A percentile compares a stretch with the other conserved stretches of the same genome.
These are phyloP conservation scores for Iselma pallidipennis DNA, from an alignment of 2,888 invertebrate genomes.

Conservation along the genomic window DNA sequence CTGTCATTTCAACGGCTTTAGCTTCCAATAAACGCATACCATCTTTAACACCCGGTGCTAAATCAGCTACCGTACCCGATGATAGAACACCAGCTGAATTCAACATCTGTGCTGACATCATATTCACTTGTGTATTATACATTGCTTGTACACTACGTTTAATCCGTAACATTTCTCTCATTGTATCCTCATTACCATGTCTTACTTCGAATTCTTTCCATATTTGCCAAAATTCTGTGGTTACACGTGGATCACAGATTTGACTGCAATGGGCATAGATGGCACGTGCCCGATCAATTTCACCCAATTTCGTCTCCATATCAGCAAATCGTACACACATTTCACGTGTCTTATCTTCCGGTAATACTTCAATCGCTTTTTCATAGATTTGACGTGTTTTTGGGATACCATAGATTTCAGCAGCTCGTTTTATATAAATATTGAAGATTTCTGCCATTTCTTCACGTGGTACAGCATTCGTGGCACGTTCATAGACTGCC, in stretches of 20 bases:
- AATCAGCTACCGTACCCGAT: conserved; percentile 68
- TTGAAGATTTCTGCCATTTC: conserved; percentile 99
- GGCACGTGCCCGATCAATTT: conserved; percentile 96
- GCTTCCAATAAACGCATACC: conserved; percentile 89
- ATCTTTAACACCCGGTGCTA: conserved; percentile 77
- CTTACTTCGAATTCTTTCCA: conserved; percentile 99
- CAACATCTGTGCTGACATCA: conserved; percentile 98
- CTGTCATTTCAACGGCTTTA: conserved; percentile 73
- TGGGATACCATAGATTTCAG: conserved; percentile 96
- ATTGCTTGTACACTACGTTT: conserved; percentile 97
- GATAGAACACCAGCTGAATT: conserved; percentile 71
- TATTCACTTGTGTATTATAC: conserved; percentile 98
- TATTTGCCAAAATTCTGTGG: conserved; percentile 94
- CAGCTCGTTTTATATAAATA: conserved; percentile 97
- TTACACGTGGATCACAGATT: conserved; percentile 98
- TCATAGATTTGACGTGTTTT: conserved; percentile 97
- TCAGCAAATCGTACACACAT: conserved; percentile 98
- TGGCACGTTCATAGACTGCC: conserved; percentile 98
- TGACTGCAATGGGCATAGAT: conserved; percentile 98
- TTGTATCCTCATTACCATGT: conserved; percentile 99
- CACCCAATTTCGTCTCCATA: conserved; percentile 97
- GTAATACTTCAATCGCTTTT: conserved; percentile 92
- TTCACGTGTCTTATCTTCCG: conserved; percentile 88
- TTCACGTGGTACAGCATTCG: conserved; percentile 86
- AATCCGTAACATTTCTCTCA: conserved; percentile 97